Percentiles rank a stretch among this genome's conserved stretches.
These are phyloP conservation scores for Drosophila nr. medialis DNA, from an alignment of 2,888 invertebrate genomes.

Conservation along the genomic window DNA sequence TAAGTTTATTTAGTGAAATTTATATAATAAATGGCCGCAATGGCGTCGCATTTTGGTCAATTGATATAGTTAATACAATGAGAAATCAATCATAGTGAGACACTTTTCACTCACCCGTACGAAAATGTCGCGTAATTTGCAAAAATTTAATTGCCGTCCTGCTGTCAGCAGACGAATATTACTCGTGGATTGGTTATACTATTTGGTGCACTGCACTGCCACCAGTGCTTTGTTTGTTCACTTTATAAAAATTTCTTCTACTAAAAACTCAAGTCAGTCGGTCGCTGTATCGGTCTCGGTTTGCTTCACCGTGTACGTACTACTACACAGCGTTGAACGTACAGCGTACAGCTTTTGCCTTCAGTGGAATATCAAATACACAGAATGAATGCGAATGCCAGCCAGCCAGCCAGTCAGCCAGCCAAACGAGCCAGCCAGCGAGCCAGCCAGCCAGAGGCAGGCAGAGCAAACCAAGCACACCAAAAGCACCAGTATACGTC, in stretches of 20 bases:
- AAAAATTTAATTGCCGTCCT: constrained; percentile 73
- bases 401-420: constrained; percentile 50
- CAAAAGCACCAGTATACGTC: constrained; percentile 35
- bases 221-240: constrained; percentile 63
- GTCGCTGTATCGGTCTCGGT: constrained; percentile 57
- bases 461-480: constrained; percentile 49
- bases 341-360: constrained; percentile 75
- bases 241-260: constrained; percentile 80
- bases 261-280: constrained; percentile 72
- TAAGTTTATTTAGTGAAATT: constrained; percentile 72
- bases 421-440: constrained; percentile 21
- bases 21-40: constrained; percentile 81
- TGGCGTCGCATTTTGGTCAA: constrained; percentile 62
- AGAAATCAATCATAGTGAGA: constrained; percentile 74
- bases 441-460: constrained; percentile 39
- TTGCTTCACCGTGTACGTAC: constrained; percentile 55
- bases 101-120: constrained; percentile 81
- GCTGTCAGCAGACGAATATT: constrained; percentile 22
- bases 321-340: constrained; percentile 46
- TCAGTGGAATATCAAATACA: constrained; percentile 81
- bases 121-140: constrained; percentile 74
- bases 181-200: constrained; percentile 47
- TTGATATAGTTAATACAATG: constrained; percentile 62
- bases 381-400: constrained; percentile 78
- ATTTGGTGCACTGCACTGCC: constrained; percentile 44